Conservation (phyloP, 2,113 vertebrate species). For the Eulemur rufifrons region DNA sequence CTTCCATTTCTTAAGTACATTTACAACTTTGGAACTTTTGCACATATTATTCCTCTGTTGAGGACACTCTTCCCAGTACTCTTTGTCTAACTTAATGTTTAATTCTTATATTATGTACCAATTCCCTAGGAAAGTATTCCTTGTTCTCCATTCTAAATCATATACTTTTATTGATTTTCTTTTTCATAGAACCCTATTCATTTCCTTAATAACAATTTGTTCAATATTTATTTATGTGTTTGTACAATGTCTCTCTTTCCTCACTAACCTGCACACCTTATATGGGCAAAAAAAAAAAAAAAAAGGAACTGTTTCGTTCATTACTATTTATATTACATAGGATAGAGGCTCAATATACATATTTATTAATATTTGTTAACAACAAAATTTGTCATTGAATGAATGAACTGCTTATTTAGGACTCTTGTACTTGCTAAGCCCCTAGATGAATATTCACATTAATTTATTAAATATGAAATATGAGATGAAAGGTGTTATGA, state of each 20-base stretch:
- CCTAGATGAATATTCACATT: background rate
- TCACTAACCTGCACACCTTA: background rate
- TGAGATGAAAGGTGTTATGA: background rate
- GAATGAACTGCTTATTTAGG: background rate
- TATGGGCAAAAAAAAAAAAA: background rate
- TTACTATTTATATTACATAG: background rate
- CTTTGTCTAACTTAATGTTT: background rate
- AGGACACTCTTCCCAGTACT: background rate
- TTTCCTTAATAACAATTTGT: constrained; percentile 18
- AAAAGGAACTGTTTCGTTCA: background rate
- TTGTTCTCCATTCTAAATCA: background rate
- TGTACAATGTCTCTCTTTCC: background rate
- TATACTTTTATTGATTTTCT: background rate
- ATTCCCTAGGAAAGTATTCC: background rate
- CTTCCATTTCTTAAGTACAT: background rate
- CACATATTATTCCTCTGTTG: background rate
- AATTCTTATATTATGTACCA: background rate
- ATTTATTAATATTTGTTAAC: background rate
- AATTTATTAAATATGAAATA: background rate
- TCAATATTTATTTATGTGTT: constrained; percentile 53
- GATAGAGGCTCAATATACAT: background rate
- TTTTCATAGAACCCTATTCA: background rate
- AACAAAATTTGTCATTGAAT: background rate
- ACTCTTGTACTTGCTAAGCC: background rate
- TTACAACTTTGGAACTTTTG: background rate